phyloP scores from a whole-genome alignment of 2,888 invertebrate species.

The Stramonita haemastoma region DNA sequence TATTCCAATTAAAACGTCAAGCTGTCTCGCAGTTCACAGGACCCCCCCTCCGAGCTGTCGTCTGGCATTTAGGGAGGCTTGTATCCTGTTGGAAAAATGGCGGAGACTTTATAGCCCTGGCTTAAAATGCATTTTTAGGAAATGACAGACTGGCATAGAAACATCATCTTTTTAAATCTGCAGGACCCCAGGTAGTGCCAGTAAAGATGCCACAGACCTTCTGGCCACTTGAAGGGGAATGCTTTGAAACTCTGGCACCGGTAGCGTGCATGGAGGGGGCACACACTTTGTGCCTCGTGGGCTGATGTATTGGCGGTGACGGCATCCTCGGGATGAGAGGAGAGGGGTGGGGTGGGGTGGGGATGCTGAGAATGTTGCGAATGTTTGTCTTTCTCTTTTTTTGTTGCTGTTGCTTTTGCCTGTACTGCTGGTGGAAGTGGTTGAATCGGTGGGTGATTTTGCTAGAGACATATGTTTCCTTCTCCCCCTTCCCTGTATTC shows the following conservation, averaged over 20 bases:
- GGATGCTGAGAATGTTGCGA: no score
- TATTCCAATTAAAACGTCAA: conserved; percentile 34
- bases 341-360: no score
- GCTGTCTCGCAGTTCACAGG: neutral
- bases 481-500: no score
- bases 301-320: conserved; percentile 8
- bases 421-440: neutral
- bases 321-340: neutral
- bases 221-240: neutral
- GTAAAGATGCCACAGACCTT: conserved; percentile 4
- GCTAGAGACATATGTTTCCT: no score
- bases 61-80: neutral
- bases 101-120: conserved; percentile 1
- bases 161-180: conserved; percentile 24
- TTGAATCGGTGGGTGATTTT: neutral
- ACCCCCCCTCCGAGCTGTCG: conserved; percentile 28
- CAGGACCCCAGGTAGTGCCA: neutral
- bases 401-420: neutral
- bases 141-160: neutral
- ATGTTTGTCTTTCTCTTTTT: neutral
- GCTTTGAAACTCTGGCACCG: neutral
- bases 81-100: conserved; percentile 1
- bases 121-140: conserved; percentile 17
- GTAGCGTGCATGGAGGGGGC: neutral
- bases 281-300: neutral